Base-by-base conservation (phyloP, 2,797 vertebrate genomes). In the Synanceia verrucosa region DNA sequence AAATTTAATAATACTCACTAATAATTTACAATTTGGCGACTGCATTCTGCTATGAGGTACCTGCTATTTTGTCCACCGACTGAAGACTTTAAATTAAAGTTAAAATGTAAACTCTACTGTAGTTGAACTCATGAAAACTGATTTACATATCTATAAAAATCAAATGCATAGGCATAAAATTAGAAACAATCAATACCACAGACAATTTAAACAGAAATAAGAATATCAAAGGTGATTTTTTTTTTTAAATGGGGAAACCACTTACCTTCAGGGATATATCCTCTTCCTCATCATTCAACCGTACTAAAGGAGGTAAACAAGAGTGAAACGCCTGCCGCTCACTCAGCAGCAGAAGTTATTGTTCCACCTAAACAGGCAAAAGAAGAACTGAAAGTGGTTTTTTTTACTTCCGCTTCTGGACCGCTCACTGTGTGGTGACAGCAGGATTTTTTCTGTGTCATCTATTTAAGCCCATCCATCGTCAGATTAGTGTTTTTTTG, bases 321-420 rank as follows among this genome's bases (percentile, higher is more conserved):
- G 52, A 29, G 26, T 76, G 59, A 77, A 75, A 70, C 23, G 21
- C 56, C 58, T 47, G 5, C 19, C 16, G 39, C 63, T 83, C 67
- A 69, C 71, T 75, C 41, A 24, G 37, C 52, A 21, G 51, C n/a
- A 12, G 33, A 37, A 33, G 51, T 21, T 28, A n/a, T 23, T 18
- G 9, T 63, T 71, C 9, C 12, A 16, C 4, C 12, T 24, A 3
- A 34, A 4, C 18, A 2, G 0, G 14, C 3, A 4, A 46, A 84
- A 86, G 61, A 70, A 81, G 87, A 91, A 92, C 79, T 83, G 83
- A 89, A 88, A 89, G 9, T 19, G 0, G 23, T 21, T 31, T 2
- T 23, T 36, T 63, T 8, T 6, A 80, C 86, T 90, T 90, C 89
- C 85, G 81, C 85, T 88, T 87, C 56, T 50, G 26, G 10, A 18